Conservation (phyloP, 2,797 vertebrate species). For the Hypotaenidia philippensis region DNA sequence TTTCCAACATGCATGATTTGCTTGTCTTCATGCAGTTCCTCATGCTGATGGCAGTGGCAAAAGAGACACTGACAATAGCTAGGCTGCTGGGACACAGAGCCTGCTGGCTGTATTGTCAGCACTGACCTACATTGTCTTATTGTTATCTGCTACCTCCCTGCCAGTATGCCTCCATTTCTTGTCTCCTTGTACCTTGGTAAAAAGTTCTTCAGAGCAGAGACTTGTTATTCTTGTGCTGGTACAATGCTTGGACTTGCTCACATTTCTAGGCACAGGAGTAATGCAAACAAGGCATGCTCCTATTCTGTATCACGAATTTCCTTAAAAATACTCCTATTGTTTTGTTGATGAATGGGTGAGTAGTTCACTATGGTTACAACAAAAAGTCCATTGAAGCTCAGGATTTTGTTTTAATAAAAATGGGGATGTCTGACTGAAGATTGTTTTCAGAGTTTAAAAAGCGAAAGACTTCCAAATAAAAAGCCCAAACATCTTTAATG, state of each 20-base stretch:
- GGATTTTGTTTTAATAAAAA: background rate
- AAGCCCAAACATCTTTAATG: background rate
- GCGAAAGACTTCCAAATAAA: background rate
- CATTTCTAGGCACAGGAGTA: background rate
- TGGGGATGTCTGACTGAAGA: background rate
- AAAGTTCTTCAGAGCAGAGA: background rate
- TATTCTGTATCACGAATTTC: background rate
- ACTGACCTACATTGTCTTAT: background rate
- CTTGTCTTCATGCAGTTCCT: background rate
- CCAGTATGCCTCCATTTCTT: background rate
- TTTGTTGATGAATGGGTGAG: background rate
- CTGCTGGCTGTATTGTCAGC: background rate
- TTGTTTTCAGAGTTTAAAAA: background rate
- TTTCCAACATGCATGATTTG: background rate
- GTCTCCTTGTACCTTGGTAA: background rate
- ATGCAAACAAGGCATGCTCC: background rate
- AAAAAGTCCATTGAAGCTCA: background rate
- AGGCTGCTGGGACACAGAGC: background rate
- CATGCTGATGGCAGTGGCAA: background rate
- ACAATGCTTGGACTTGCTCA: background rate
- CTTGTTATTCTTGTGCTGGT: background rate
- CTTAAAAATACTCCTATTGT: background rate
- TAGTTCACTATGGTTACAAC: background rate
- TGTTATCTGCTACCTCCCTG: background rate
- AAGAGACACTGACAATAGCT: background rate